These are phyloP conservation scores for Ostrea edulis DNA, from an alignment of 1,140 invertebrate genomes.

Conservation along the genomic window DNA sequence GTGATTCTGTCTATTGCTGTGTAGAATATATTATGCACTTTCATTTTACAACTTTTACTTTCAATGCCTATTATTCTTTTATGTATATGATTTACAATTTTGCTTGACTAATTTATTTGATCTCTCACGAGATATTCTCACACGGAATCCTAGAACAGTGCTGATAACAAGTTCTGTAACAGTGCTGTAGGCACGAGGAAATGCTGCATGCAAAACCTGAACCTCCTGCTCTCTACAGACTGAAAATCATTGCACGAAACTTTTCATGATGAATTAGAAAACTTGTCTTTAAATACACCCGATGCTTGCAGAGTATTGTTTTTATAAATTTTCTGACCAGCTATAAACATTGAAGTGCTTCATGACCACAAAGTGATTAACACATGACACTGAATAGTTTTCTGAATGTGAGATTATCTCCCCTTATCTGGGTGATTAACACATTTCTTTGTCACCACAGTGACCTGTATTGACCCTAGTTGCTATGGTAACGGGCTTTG, in stretches of 20 bases:
- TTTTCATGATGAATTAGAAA: neutral
- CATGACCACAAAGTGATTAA: neutral
- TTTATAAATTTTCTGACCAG: neutral
- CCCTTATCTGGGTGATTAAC: slow-evolving; percentile 2
- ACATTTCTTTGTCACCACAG: slow-evolving; percentile 60
- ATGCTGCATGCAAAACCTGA: neutral
- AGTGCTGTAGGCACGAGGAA: neutral
- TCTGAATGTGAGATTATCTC: neutral
- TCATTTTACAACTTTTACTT: slow-evolving; percentile 1
- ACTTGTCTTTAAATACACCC: neutral
- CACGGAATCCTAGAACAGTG: neutral
- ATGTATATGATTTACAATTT: neutral
- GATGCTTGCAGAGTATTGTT: too few species aligned
- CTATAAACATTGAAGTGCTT: neutral
- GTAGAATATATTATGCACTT: neutral
- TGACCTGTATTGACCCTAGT: slow-evolving; percentile 84
- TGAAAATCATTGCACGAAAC: slow-evolving; percentile 13
- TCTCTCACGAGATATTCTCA: neutral
- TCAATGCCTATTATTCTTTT: neutral
- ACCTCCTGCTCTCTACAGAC: neutral
- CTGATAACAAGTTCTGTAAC: neutral
- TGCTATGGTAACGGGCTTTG: slow-evolving; percentile 98
- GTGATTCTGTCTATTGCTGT: neutral
- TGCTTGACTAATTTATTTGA: slow-evolving; percentile 8
- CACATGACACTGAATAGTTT: neutral